Conservation (phyloP, 1,140 invertebrate genomes). For the Drosophila sproati region DNA sequence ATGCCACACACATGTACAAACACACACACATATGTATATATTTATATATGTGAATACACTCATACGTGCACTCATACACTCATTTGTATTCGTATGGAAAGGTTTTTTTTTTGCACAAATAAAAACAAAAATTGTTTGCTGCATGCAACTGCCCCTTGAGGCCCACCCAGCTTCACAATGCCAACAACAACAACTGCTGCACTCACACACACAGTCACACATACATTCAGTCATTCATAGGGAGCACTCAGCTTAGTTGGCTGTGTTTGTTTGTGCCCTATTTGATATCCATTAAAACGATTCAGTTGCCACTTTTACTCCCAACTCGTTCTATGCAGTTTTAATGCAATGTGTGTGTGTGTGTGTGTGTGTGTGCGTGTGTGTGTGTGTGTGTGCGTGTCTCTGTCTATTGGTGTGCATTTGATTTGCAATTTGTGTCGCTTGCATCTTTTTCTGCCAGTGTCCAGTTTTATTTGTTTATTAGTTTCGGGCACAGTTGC, state of each 20-base stretch:
- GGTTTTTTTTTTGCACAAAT: conserved; percentile 17
- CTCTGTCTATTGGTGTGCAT: conserved; percentile 43
- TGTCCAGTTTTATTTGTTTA: conserved; percentile 66
- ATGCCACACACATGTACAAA: conserved; percentile 5
- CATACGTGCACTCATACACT: not conserved
- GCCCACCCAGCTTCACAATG: conserved; percentile 7
- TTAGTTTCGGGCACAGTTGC: conserved; percentile 62
- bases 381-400: conserved; percentile 23
- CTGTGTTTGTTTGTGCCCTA: conserved; percentile 50
- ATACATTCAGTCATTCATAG: conserved; percentile 17
- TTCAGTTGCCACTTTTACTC: conserved; percentile 46
- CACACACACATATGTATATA: not conserved
- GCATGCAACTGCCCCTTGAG: conserved; percentile 17
- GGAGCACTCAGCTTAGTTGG: conserved; percentile 37
- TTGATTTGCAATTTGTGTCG: conserved; percentile 75
- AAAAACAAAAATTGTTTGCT: conserved; percentile 15
- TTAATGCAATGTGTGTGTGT: conserved; percentile 58
- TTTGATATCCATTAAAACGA: conserved; percentile 83
- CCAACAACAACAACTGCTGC: conserved; percentile 5
- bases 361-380: conserved; percentile 28
- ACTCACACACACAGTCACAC: not conserved
- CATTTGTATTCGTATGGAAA: conserved; percentile 17
- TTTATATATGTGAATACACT: not conserved
- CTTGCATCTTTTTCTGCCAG: conserved; percentile 47
- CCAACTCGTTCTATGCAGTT: conserved; percentile 44